Conservation (phyloP, 2,888 invertebrate genomes). For the Ligdia adustata region DNA sequence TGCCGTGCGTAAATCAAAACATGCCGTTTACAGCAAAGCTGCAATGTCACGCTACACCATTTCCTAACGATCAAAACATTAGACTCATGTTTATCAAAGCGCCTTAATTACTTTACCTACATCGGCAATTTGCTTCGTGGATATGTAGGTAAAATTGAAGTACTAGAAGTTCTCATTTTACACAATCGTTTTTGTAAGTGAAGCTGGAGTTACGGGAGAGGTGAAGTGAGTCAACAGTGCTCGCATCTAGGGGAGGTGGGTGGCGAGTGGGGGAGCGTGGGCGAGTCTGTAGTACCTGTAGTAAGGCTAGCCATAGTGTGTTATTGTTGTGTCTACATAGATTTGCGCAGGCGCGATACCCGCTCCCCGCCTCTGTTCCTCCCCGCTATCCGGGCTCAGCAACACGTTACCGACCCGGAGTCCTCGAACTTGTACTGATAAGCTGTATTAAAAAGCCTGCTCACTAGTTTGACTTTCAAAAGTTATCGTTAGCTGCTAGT, state of each 20-base stretch:
- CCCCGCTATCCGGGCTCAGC: conserved; percentile 12
- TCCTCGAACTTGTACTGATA: conserved; percentile 70
- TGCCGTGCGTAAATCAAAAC: conserved; percentile 31
- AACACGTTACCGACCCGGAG: conserved; percentile 24
- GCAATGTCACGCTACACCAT: conserved; percentile 22
- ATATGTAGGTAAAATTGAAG: conserved; percentile 14
- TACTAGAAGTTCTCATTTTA: conserved; percentile 44
- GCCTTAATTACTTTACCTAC: conserved; percentile 2
- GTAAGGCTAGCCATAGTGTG: conserved; percentile 71
- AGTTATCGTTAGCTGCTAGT: conserved; percentile 20
- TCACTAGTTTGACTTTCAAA: conserved; percentile 37
- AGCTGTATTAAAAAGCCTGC: conserved; percentile 42
- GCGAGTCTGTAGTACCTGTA: conserved; percentile 83
- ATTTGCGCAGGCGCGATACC: conserved; percentile 74
- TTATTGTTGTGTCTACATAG: conserved; percentile 77
- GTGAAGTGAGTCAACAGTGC: conserved; percentile 66
- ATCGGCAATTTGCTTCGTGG: conserved; percentile 8
- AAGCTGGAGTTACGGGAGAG: conserved; percentile 41
- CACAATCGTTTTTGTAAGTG: conserved; percentile 50
- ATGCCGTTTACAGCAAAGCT: conserved; percentile 26
- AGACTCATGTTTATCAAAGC: conserved; percentile 5
- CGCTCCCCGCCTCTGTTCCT: conserved; percentile 33
- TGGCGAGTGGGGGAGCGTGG: conserved; percentile 66
- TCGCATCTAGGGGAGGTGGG: conserved; percentile 34
- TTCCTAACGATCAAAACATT: too few species aligned